Base-by-base conservation (phyloP, 2,113 vertebrate genomes). In the Grammomys dolichurus region DNA sequence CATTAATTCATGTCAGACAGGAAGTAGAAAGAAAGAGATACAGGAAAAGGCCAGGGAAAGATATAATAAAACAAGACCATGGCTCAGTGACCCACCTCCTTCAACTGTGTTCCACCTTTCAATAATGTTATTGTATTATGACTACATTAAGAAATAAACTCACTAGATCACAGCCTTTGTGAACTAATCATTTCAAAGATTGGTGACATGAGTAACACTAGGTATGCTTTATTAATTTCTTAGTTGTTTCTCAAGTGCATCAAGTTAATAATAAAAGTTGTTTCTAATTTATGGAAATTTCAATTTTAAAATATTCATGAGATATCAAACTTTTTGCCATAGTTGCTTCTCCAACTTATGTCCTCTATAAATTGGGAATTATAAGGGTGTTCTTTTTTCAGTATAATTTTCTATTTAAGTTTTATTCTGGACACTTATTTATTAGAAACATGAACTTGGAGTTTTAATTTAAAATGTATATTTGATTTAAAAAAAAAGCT, bases 401-500 rank as follows among this genome's bases (percentile, higher is more conserved):
- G 7, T 63, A 85, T 16, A 16, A 82, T 63, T 85, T 63, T 31
- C 22, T n/a, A 60, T 82, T 82, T 87, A 90, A 56, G 40, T 58
- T 65, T 86, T 26, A 12, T 86, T 92, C 13, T 76, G 58, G 13
- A 40, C n/a, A 90, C 13, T 31, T 89, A 14, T 6, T 87, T 40
- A 58, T 51, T 84, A 0, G 63, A 69, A 82, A 24, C 51, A 40
- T 5, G 43, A 77, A 46, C 2, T 58, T 65, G 8, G 43, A 5
- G 12, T 60, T 96, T 96, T 95, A 12, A 60, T 90, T 87, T 0
- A 92, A 95, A 84, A 72, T 26, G 8, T 43, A 56, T 48, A 76
- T 46, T 88, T 80, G 92, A 28, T 84, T 60, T 7, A n/a, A 13
- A 81, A 19, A 70, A 28, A 81, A 19, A 70, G 22, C 78, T 65